phyloP scores from a whole-genome alignment of 2,888 invertebrate species.

The Tenthredo scrophulariae region DNA sequence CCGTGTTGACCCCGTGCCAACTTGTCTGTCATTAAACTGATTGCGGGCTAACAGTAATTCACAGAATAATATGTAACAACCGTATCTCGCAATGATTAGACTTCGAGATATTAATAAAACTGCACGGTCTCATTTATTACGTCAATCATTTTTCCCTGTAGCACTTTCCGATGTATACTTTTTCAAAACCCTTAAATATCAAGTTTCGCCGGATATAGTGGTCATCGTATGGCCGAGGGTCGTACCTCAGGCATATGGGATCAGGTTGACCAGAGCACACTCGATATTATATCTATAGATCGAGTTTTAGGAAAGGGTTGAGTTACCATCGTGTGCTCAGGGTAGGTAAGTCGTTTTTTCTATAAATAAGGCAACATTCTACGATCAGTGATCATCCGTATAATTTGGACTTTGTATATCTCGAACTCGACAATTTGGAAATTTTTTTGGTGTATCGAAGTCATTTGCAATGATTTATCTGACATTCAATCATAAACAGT shows the following conservation, averaged over 20 bases:
- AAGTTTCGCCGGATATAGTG: conserved; percentile 19
- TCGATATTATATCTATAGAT: background rate
- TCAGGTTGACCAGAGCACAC: conserved; percentile 1
- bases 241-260: conserved; percentile 8
- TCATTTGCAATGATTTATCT: background rate
- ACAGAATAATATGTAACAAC: background rate
- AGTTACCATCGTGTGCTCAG: background rate
- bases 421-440: background rate
- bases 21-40: conserved; percentile 12
- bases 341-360: background rate
- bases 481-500: background rate
- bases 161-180: background rate
- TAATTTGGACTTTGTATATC: background rate
- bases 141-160: background rate
- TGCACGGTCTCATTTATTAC: background rate
- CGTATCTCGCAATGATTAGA: background rate
- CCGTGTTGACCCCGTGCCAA: conserved; percentile 16
- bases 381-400: background rate
- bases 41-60: background rate
- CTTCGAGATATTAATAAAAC: background rate
- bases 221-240: background rate
- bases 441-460: background rate
- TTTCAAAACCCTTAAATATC: background rate
- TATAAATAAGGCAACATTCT: background rate
- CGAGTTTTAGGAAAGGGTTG: background rate